Evolutionary conservation across 1,140 invertebrate genomes (phyloP).

Genomic region (Aphis gossypii): DNA sequence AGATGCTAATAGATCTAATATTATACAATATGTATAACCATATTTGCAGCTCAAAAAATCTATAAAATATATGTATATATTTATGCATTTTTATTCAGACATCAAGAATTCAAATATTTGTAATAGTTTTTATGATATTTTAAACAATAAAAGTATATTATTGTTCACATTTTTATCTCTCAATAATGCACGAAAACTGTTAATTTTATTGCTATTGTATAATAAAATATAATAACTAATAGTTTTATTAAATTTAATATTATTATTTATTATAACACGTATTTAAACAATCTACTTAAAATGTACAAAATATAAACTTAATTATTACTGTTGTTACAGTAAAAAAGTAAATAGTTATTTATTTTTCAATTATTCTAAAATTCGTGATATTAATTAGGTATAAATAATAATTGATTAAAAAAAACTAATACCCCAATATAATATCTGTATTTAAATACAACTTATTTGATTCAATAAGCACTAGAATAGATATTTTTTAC

Average conservation of each 20-base stretch:
- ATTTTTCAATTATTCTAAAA: neutral
- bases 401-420: neutral
- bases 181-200: neutral
- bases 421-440: neutral
- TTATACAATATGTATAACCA: neutral
- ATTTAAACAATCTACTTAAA: neutral
- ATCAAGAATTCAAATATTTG: neutral
- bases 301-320: neutral
- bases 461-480: neutral
- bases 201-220: neutral
- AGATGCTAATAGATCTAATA: neutral
- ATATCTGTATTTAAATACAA: neutral
- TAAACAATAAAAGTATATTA: neutral
- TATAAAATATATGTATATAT: neutral
- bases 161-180: neutral
- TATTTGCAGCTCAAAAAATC: neutral
- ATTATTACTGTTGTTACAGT: neutral
- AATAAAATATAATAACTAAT: neutral
- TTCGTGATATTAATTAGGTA: neutral
- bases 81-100: neutral
- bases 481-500: neutral
- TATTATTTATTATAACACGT: neutral
- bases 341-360: neutral
- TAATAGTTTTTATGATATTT: neutral
- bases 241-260: neutral